Conservation (phyloP, 1,140 invertebrate species). For the Physella acuta region DNA sequence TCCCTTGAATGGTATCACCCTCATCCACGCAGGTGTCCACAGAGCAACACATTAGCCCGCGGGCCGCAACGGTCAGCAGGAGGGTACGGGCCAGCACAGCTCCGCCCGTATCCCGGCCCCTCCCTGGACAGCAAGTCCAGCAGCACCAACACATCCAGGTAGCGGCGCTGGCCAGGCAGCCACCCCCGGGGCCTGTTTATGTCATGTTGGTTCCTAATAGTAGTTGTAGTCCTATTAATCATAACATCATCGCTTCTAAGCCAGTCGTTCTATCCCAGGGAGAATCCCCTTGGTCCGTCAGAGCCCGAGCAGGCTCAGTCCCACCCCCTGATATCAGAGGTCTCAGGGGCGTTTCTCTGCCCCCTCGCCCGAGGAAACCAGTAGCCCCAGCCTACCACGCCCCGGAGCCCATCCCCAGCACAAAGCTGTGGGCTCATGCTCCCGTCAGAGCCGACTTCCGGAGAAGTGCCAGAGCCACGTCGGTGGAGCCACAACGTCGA, state of each 20-base stretch:
- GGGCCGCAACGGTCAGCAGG: constrained; percentile 20
- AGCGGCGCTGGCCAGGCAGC: constrained; percentile 8
- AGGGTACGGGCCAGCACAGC: constrained; percentile 19
- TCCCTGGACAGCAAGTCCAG: constrained; percentile 12
- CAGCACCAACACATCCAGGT: constrained; percentile 11
- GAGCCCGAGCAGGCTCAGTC: constrained; percentile 15
- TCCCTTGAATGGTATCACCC: too few relatives aligned
- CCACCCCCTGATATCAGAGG: constrained; percentile 5
- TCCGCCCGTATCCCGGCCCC: constrained; percentile 4
- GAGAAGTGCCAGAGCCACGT: constrained; percentile 19
- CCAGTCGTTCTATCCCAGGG: constrained; percentile 25
- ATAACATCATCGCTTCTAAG: constrained; percentile 21
- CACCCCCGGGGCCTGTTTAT: constrained; percentile 1
- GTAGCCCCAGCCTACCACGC: not conserved
- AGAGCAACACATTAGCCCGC: constrained; percentile 19
- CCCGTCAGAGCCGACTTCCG: constrained; percentile 7
- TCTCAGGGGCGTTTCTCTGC: constrained; percentile 1
- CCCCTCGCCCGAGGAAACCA: not conserved
- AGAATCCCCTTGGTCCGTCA: constrained; percentile 18
- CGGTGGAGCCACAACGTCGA: constrained; percentile 4
- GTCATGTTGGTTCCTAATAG: constrained; percentile 4
- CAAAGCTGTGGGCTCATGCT: constrained; percentile 9
- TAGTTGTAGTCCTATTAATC: constrained; percentile 15
- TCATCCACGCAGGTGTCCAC: constrained; percentile 19
- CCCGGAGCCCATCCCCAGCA: constrained; percentile 9